Conservation (phyloP, 2,888 invertebrate species). For the Branchipolynoe longqiensis region DNA sequence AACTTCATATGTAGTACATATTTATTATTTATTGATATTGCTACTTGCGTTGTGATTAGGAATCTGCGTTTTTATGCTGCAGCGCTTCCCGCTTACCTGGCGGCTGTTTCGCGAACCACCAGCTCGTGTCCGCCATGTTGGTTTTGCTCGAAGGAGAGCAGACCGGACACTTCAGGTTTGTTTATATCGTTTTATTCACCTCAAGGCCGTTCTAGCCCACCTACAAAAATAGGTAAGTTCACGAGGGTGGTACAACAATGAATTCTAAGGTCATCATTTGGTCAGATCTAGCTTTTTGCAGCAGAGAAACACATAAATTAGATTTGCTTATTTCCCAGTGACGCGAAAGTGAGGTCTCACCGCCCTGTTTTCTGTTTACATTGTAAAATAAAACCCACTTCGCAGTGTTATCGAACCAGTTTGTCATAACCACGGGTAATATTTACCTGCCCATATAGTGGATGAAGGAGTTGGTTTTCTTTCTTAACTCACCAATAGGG, state of each 20-base stretch:
- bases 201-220: background rate
- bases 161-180: constrained; percentile 2
- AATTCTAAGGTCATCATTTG: background rate
- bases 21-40: no score
- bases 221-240: constrained; percentile 38
- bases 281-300: no score
- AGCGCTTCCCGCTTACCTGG: background rate
- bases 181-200: constrained; percentile 10
- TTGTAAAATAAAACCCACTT: background rate
- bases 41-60: no score
- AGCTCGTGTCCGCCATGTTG: constrained; percentile 31
- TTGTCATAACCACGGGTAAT: no score
- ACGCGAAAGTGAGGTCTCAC: constrained; percentile 44
- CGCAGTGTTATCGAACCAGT: no score
- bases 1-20: no score
- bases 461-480: background rate
- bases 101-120: background rate
- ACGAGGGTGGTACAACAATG: background rate
- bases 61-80: no score
- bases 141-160: constrained; percentile 24
- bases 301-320: constrained; percentile 5
- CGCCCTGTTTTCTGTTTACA: constrained; percentile 27
- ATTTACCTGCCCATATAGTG: background rate
- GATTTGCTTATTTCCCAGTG: constrained; percentile 17
- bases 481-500: background rate